Base-by-base conservation (phyloP, 2,113 vertebrate species). In the Sciurus niger region DNA sequence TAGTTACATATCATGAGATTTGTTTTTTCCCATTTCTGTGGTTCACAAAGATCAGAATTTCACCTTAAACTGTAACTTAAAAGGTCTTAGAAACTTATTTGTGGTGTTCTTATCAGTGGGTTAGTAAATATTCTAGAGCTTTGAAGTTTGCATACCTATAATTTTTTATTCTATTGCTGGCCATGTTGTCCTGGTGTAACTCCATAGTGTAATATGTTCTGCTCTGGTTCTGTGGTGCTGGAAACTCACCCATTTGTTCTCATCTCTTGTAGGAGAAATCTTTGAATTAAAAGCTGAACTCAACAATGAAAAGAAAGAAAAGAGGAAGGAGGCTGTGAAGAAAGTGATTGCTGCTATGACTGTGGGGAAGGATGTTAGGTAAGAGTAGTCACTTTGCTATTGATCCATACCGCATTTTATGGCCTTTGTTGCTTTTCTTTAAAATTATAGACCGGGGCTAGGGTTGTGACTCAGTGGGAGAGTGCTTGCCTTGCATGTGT, bases 231-330 rank as follows among this genome's bases (percentile, higher is more conserved):
- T 90, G 18, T 88, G 34, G 40, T 80, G 67, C 60, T 82, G 58
- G 51, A 32, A 80, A 40, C 43, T 70, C 37, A 95, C 40, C n/a
- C 4, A 9, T 78, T 92, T 77, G 18, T 55, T 84, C 8, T 92
- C 93, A 25, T 98, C 48, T 97, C 82, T 96, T 98, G 32, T 95
- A 99, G 99, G 99, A 93, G 99, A 99, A 99, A 99, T 99, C 98
- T 99, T 99, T 98, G 99, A 99, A 96, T 98, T 99, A 98, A 99
- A 99, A 98, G 99, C 99, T 46, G 99, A 99, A 94, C 99, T 99
- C 98, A 99, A 99, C 98, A 99, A 99, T 99, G 99, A 99, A 97
- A 99, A 99, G 98, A 99, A 99, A 97, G 99, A 99, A 98, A 99
- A 99, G 97, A 99, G 99, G 97, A 99, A 99, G 98, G 99, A 99